phyloP scores from a whole-genome alignment of 2,888 invertebrate genomes.

The Autographa gamma region DNA sequence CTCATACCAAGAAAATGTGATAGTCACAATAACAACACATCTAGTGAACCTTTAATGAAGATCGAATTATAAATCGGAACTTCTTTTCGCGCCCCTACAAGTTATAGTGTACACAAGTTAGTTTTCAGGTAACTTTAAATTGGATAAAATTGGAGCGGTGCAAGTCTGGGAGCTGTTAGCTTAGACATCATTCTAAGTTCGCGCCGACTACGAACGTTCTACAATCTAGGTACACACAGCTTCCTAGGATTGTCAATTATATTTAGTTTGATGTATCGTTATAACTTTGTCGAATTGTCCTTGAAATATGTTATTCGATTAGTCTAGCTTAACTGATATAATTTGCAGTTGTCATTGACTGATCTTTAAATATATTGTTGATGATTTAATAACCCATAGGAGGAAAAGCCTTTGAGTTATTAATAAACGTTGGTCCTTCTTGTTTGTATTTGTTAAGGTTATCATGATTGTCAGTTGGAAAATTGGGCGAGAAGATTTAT shows the following conservation, averaged over 20 bases:
- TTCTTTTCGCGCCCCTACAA: conserved; percentile 40
- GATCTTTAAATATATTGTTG: neutral
- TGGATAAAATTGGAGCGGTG: conserved; percentile 62
- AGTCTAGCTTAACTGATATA: too few relatives aligned
- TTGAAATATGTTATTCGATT: too few relatives aligned
- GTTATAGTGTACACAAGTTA: conserved; percentile 22
- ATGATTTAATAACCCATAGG: too few relatives aligned
- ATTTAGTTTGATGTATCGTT: neutral
- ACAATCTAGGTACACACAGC: conserved; percentile 18
- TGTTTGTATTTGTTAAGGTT: too few relatives aligned
- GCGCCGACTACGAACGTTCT: conserved; percentile 7
- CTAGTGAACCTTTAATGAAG: conserved; percentile 4
- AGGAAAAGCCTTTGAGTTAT: too few relatives aligned
- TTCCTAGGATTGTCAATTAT: neutral
- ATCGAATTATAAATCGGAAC: conserved; percentile 39
- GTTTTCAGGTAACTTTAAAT: conserved; percentile 65
- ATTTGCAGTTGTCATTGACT: neutral
- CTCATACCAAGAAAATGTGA: too few relatives aligned
- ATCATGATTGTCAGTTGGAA: too few relatives aligned
- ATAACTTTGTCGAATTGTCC: too few relatives aligned
- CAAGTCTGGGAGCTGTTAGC: conserved; percentile 44
- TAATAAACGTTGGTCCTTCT: too few relatives aligned
- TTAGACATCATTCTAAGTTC: conserved; percentile 50
- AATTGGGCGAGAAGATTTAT: too few relatives aligned
- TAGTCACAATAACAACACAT: too few relatives aligned